A percentile compares a stretch with the other conserved stretches of the same genome.
Evolutionary conservation across 2,113 vertebrate genomes (phyloP).

Genomic region (Sphyrna mokarran): DNA sequence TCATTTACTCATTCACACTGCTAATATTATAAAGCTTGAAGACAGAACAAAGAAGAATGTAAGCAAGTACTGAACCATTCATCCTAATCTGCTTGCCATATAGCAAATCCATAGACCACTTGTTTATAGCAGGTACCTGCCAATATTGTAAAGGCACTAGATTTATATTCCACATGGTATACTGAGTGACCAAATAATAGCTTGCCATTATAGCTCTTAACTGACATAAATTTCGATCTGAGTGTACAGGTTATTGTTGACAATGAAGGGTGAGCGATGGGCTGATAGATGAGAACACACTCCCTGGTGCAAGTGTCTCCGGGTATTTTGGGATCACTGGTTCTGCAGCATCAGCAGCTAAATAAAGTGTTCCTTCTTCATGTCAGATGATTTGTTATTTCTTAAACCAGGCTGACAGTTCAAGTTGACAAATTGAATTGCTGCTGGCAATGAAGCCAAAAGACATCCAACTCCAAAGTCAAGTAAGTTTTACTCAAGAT

Average conservation of each 20-base stretch:
- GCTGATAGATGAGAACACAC: not conserved
- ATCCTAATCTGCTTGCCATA: not conserved
- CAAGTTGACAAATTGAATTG: slow-evolving; percentile 9
- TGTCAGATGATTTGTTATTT: slow-evolving; percentile 4
- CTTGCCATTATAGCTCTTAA: not conserved
- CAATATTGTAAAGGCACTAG: not conserved
- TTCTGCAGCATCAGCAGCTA: slow-evolving; percentile 22
- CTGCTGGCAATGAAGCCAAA: not conserved
- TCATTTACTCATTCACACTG: not conserved
- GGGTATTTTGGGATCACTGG: slow-evolving; percentile 6
- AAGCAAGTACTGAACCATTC: not conserved
- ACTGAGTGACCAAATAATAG: not conserved
- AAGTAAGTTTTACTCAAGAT: not conserved
- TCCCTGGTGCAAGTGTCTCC: not conserved
- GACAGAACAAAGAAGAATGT: not conserved
- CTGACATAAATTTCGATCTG: not conserved
- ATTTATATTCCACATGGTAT: not conserved
- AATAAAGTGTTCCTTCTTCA: not conserved
- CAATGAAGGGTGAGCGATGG: slow-evolving; percentile 1
- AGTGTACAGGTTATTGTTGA: not conserved
- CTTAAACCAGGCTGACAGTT: slow-evolving; percentile 13
- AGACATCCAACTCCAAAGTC: not conserved
- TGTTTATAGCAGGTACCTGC: not conserved
- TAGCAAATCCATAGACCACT: not conserved
- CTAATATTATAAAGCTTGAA: not conserved